phyloP scores from a whole-genome alignment of 2,113 vertebrate species.

The Sciurus niger region DNA sequence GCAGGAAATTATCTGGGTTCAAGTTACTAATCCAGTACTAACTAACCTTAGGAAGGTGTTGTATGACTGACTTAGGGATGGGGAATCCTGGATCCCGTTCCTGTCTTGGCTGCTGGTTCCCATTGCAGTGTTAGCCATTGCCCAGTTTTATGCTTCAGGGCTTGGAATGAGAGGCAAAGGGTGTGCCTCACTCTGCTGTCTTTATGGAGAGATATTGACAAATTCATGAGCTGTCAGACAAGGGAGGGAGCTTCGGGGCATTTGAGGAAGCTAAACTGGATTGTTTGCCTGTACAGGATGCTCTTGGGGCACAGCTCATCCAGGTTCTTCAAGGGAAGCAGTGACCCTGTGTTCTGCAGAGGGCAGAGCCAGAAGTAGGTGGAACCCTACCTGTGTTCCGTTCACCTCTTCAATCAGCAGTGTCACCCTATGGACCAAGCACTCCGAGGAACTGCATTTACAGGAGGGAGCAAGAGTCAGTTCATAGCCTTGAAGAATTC shows the following conservation, averaged over 20 bases:
- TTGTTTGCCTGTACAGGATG: neutral
- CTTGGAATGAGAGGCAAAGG: neutral
- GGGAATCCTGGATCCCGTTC: conserved; percentile 6
- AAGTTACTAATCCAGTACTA: neutral
- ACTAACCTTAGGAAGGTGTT: neutral
- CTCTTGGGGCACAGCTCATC: neutral
- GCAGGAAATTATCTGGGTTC: neutral
- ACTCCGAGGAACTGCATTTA: neutral
- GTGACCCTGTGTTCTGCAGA: neutral
- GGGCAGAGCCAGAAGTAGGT: neutral
- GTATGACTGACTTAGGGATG: neutral
- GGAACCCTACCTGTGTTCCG: neutral
- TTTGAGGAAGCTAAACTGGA: neutral
- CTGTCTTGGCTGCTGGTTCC: neutral
- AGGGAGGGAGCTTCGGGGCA: neutral
- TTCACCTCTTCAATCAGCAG: neutral
- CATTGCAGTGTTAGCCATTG: neutral
- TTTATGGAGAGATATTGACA: neutral
- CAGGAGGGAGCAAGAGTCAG: neutral
- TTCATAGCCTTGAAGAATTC: neutral
- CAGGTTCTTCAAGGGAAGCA: neutral
- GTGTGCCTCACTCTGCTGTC: neutral
- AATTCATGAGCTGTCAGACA: neutral
- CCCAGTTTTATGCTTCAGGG: neutral
- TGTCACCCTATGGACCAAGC: neutral